phyloP scores from a whole-genome alignment of 1,140 invertebrate genomes.

The Hyphantria cunea region DNA sequence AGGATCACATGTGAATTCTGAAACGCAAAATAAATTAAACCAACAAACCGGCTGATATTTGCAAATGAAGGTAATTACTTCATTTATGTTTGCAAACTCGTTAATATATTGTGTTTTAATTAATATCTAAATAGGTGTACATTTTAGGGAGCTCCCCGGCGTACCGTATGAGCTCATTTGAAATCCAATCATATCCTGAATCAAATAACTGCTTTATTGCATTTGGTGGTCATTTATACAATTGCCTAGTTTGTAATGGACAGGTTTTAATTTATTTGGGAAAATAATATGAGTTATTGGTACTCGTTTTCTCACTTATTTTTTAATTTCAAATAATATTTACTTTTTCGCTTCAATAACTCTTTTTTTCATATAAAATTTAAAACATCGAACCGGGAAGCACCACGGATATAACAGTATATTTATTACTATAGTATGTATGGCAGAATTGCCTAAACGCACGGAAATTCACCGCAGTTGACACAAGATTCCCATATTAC shows the following conservation, averaged over 20 bases:
- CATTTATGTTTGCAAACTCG: slow-evolving; percentile 29
- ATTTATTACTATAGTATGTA: no score
- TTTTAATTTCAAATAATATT: no score
- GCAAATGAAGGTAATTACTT: slow-evolving; percentile 34
- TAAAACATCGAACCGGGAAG: no score
- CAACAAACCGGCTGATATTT: slow-evolving; percentile 31
- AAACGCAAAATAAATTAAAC: slow-evolving; percentile 29
- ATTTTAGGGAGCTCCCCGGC: slow-evolving; percentile 10
- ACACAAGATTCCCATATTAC: no score
- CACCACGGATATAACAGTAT: no score
- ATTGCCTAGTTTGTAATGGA: slow-evolving; percentile 9
- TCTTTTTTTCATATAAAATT: no score
- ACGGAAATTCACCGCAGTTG: no score
- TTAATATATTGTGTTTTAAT: slow-evolving; percentile 33
- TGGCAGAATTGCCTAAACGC: no score
- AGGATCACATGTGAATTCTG: no score
- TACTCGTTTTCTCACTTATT: no score
- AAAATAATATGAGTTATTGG: not conserved
- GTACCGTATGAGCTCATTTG: slow-evolving; percentile 17
- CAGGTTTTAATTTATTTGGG: slow-evolving; percentile 13
- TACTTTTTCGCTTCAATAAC: no score
- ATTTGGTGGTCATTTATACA: slow-evolving; percentile 26
- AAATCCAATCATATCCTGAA: slow-evolving; percentile 31
- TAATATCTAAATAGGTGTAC: slow-evolving; percentile 30
- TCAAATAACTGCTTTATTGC: slow-evolving; percentile 24